Conservation (phyloP, 2,888 invertebrate species). For the Hydrotaea diabolus region DNA sequence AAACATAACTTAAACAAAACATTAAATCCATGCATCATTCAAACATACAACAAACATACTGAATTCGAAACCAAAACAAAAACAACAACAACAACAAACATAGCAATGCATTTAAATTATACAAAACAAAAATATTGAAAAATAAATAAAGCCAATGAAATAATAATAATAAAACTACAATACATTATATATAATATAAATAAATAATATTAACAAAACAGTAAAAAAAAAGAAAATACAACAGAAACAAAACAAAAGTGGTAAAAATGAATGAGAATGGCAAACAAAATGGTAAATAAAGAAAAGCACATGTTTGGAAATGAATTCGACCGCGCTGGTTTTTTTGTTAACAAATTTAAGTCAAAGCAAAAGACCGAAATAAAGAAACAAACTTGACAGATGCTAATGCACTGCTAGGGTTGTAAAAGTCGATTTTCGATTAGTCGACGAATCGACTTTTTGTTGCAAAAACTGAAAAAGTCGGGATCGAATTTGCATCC, state of each 20-base stretch:
- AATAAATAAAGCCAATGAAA: constrained; percentile 55
- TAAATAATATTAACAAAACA: constrained; percentile 48
- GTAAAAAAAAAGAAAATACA: constrained; percentile 61
- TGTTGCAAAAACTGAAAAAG: no score
- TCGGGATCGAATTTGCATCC: no score
- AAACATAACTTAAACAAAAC: constrained; percentile 18
- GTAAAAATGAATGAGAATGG: constrained; percentile 70
- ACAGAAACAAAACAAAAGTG: constrained; percentile 68
- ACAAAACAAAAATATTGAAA: constrained; percentile 68
- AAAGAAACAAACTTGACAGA: no score
- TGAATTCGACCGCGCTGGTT: background rate
- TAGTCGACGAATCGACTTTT: no score
- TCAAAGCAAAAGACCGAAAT: no score
- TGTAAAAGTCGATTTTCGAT: no score
- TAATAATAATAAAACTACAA: constrained; percentile 60
- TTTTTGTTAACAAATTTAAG: no score
- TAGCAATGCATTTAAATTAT: constrained; percentile 68
- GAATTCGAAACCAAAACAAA: constrained; percentile 54
- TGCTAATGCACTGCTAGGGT: no score
- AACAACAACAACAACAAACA: constrained; percentile 63
- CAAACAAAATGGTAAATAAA: constrained; percentile 71
- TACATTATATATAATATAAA: constrained; percentile 66
- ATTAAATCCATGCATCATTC: constrained; percentile 38
- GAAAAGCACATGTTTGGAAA: constrained; percentile 80
- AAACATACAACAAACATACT: constrained; percentile 52